Base-by-base conservation (phyloP, 2,113 vertebrate species). In the Ursus arctos region DNA sequence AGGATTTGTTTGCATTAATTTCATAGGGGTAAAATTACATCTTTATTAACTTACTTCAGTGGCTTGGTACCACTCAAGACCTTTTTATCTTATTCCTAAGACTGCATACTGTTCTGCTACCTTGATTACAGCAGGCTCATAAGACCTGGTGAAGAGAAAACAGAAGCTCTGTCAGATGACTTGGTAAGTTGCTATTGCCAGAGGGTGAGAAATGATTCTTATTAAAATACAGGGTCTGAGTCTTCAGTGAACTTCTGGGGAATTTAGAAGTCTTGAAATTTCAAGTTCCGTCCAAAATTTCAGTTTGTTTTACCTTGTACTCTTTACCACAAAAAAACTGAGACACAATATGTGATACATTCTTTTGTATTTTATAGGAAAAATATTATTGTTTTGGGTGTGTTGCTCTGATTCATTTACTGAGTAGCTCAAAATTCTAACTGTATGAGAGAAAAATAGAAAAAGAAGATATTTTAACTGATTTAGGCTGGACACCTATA, bases 31-130 rank as follows among this genome's bases (percentile, higher is more conserved):
- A 93, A 74, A 31, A 85, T 16, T 84, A 24, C 19, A 65, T 71
- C 36, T 96, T 96, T 13, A 84, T 91, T 81, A 85, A 71, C 65
- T 92, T 93, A 24, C 26, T 74, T 49, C 85, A 55, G 10, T 88
- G 14, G 14, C 47, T 74, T n/a, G 59, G 16, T 92, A 36, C 43
- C 14, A 63, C 14, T 94, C 18, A 92, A 83, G 28, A 67, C 24
- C 31, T 85, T 91, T 94, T 21, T 59, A 55, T 92, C 47, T 94
- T 88, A 24, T 88, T 43, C 33, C 21, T 22, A 87, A 92, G 57
- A 13, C 40, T 40, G 1, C 24, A 2, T 51, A 4, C n/a, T 65
- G 65, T 33, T 72, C 51, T 63, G 55, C 36, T 94, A 33, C 21
- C 21, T 83, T 74, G 47, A 86, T 59, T 67, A n/a, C n/a, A 55